phyloP scores from a whole-genome alignment of 2,113 vertebrate species.

The Penelope pileata region DNA sequence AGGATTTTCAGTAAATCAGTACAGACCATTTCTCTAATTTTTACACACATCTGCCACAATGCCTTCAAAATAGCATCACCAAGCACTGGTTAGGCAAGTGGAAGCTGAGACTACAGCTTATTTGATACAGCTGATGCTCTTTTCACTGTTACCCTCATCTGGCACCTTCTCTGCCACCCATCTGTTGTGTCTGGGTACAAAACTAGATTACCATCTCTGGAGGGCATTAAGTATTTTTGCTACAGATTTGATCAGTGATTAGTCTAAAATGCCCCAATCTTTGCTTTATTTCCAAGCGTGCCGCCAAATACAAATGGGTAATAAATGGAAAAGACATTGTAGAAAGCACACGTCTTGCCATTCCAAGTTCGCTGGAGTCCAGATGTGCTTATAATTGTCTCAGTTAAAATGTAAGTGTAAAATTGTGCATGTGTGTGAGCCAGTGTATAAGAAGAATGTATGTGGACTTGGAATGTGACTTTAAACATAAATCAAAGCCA shows the following conservation, averaged over 20 bases:
- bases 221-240: not conserved
- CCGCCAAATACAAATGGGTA: not conserved
- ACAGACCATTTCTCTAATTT: not conserved
- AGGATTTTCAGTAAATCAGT: not conserved
- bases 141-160: constrained; percentile 5
- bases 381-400: not conserved
- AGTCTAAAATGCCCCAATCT: not conserved
- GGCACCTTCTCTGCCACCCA: not conserved
- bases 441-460: not conserved
- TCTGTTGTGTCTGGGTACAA: not conserved
- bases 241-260: not conserved
- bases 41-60: not conserved
- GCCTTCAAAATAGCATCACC: not conserved
- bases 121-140: not conserved
- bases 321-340: not conserved
- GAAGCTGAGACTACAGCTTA: not conserved
- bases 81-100: not conserved
- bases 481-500: not conserved
- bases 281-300: not conserved
- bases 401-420: not conserved
- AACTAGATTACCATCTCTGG: not conserved
- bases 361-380: not conserved
- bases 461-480: not conserved
- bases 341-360: not conserved
- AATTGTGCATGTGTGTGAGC: not conserved